Base-by-base conservation (phyloP, 2,113 vertebrate species). In the Oceanites oceanicus region DNA sequence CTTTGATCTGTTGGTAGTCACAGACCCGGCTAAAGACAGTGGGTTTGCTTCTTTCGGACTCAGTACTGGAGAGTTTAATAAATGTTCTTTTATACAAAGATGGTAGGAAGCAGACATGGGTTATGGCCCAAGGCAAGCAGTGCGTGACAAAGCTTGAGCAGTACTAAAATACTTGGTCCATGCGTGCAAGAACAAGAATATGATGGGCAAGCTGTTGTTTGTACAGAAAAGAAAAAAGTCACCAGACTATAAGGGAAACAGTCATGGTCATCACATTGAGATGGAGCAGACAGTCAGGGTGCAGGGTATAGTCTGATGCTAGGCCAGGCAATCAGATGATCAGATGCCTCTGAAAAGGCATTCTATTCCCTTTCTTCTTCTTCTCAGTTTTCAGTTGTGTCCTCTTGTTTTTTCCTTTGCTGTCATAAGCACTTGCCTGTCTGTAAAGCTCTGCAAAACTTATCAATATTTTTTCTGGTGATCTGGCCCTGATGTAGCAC, bases 121-220 rank as follows among this genome's bases (percentile, higher is more conserved):
- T 93, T 94, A 89, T 82, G 38, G 58, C 80, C 77, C 45, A 55
- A 90, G 94, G 84, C 94, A 95, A 92, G 42, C 62, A 85, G 42
- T 82, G 45, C 11, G 2, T 82, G 86, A 89, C 66, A 92, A 70
- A 94, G 61, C 52, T 92, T 88, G 66, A 93, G 32, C 36, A 66
- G 36, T 81, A 71, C 56, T 86, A 44, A 80, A 88, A 56, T 74
- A 36, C 34, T 90, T 74, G 47, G 34, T 66, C 45, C 85, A 17
- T 91, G 77, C 3, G 2, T 75, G 62, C 56, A 73, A 87, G 50
- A 86, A 27, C 79, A 91, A 77, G 80, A 52, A 50, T 42, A 92
- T 38, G 56, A 89, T 20, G 83, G 66, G 22, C 56, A 94, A 92
- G 53, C 8, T 84, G 36, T 77, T 88, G 55, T 91, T 92, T 85